These are phyloP conservation scores for Motacilla alba DNA, from an alignment of 2,113 vertebrate species.

Conservation along the genomic window DNA sequence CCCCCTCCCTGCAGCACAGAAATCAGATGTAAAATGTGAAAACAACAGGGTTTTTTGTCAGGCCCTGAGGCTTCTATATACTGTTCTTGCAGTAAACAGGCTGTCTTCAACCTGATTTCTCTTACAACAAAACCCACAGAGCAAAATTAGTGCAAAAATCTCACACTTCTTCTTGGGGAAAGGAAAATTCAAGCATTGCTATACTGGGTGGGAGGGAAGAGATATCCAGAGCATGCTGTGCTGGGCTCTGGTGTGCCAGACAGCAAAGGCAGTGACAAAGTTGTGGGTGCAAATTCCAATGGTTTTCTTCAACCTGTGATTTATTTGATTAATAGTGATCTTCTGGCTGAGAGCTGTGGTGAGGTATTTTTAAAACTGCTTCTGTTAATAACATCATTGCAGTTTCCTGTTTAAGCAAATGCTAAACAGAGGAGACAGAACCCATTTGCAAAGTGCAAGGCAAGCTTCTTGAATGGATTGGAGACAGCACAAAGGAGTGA, in stretches of 20 bases:
- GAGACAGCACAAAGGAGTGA: not conserved
- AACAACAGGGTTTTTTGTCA: not conserved
- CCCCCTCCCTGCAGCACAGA: not conserved
- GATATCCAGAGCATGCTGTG: not conserved
- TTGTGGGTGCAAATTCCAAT: not conserved
- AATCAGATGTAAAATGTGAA: not conserved
- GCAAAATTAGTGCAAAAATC: not conserved
- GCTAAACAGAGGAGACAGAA: not conserved
- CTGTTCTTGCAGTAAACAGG: not conserved
- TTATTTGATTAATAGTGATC: not conserved
- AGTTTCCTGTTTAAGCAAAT: not conserved
- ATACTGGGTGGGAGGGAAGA: fast-evolving
- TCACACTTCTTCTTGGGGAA: not conserved
- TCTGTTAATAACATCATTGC: not conserved
- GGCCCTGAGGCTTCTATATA: not conserved
- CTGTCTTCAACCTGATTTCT: not conserved
- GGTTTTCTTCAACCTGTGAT: not conserved
- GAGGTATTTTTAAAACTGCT: not conserved
- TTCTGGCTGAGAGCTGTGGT: not conserved
- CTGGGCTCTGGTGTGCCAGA: not conserved
- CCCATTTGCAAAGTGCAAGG: not conserved
- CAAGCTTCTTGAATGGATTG: not conserved
- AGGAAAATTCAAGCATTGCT: not conserved
- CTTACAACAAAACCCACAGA: not conserved
- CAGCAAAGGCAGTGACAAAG: not conserved